Conservation (phyloP, 64 coral and sea anemone species). For the Actinia tenebrosa region DNA sequence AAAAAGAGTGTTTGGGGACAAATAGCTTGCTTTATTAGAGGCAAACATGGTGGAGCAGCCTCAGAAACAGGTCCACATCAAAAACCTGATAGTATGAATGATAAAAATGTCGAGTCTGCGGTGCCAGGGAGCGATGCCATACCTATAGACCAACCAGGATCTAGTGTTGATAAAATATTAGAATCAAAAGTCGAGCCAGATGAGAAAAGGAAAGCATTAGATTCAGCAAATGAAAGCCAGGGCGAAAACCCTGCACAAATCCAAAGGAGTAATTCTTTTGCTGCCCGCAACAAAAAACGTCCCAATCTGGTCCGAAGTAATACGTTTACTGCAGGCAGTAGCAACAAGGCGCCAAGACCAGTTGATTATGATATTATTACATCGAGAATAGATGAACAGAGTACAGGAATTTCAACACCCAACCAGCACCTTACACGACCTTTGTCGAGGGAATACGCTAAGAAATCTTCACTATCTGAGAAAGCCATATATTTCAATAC, state of each 20-base stretch:
- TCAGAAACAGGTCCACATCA: neutral
- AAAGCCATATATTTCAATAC: neutral
- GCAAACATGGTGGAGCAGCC: neutral
- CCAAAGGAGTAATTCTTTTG: constrained; percentile 60
- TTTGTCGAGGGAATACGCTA: neutral
- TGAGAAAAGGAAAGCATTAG: neutral
- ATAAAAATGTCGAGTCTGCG: neutral
- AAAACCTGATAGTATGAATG: neutral
- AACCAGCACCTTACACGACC: neutral
- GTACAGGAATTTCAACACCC: neutral
- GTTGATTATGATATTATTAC: neutral
- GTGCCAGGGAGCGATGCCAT: neutral
- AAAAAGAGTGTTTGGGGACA: constrained; percentile 65
- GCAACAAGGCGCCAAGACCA: neutral
- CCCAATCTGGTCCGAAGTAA: constrained; percentile 50
- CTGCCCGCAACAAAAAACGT: constrained; percentile 30
- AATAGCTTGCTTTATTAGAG: constrained; percentile 65
- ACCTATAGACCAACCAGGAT: neutral
- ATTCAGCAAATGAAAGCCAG: neutral
- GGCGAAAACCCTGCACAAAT: neutral
- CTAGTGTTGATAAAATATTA: neutral
- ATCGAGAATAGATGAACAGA: neutral
- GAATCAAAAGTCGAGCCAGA: neutral
- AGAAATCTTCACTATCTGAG: neutral
- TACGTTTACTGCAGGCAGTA: constrained; percentile 58